Evolutionary conservation across 2,888 invertebrate genomes (phyloP).

Genomic region (Tetrapedia diversipes): DNA sequence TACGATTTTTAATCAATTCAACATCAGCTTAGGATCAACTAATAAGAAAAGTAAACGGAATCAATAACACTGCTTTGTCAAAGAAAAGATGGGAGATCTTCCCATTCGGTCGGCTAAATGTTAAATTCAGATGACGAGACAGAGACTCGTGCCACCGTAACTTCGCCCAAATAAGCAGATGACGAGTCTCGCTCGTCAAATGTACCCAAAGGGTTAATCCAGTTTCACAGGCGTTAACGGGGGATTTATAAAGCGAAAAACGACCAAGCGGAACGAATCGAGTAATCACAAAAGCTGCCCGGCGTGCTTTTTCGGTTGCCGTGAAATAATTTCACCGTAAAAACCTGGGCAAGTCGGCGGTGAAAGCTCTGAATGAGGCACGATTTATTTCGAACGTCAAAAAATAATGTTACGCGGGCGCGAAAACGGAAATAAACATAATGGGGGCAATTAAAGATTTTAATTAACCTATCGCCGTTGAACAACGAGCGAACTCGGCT

Average conservation of each 20-base stretch:
- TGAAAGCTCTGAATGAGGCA: neutral
- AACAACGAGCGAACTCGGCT: neutral
- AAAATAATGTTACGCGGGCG: neutral
- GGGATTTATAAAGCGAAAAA: neutral
- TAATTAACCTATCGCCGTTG: neutral
- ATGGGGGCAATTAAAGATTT: conserved; percentile 1
- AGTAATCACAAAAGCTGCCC: conserved; percentile 29
- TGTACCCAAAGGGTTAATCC: too few species aligned
- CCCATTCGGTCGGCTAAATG: too few species aligned
- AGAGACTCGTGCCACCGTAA: too few species aligned
- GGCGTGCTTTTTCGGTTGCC: conserved; percentile 9
- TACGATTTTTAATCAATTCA: too few species aligned
- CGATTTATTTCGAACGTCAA: conserved; percentile 7
- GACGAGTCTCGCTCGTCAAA: too few species aligned
- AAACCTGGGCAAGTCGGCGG: neutral
- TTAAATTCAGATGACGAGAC: too few species aligned
- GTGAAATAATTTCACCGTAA: conserved; percentile 18
- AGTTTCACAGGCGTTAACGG: too few species aligned
- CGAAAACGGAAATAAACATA: neutral
- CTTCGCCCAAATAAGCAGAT: too few species aligned
- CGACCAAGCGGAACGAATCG: conserved; percentile 13
- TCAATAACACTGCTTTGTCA: too few species aligned
- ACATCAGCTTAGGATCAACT: too few species aligned
- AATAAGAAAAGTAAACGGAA: too few species aligned
- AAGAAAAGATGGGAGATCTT: too few species aligned